phyloP scores from a whole-genome alignment of 1,140 invertebrate species.

The Zaprionus kolodkinae region DNA sequence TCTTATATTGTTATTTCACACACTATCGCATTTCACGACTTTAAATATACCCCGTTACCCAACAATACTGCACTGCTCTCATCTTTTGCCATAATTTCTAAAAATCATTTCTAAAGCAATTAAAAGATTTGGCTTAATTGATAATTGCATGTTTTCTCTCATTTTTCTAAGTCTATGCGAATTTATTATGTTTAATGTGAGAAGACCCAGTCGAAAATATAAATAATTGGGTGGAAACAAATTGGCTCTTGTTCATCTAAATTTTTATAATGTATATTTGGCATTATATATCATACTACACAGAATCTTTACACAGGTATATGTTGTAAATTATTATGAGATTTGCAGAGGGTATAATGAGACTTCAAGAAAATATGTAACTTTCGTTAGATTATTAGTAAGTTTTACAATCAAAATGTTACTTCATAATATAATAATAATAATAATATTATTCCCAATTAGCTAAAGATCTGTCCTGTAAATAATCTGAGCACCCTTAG shows the following conservation, averaged over 20 bases:
- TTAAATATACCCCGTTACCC: background rate
- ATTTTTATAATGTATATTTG: background rate
- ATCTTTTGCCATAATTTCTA: background rate
- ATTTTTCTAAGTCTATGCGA: background rate
- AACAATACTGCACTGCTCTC: background rate
- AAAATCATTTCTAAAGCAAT: background rate
- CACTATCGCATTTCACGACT: no score
- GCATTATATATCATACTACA: background rate
- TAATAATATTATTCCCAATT: no score
- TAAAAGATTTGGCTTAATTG: background rate
- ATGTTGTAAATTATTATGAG: background rate
- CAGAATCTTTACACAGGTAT: background rate
- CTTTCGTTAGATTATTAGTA: no score
- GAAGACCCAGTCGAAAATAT: background rate
- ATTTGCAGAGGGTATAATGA: background rate
- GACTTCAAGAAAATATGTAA: background rate
- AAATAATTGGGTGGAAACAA: background rate
- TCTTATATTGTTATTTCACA: no score
- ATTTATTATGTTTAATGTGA: background rate
- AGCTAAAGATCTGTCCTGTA: no score
- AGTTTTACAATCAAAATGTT: no score
- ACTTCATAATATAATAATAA: no score
- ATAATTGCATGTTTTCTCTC: background rate
- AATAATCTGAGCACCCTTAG: no score
- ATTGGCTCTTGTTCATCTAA: background rate